Percentiles rank a stretch among this genome's conserved stretches.
phyloP scores from a whole-genome alignment of 2,797 vertebrate genomes.

The Fistularia tabacaria region DNA sequence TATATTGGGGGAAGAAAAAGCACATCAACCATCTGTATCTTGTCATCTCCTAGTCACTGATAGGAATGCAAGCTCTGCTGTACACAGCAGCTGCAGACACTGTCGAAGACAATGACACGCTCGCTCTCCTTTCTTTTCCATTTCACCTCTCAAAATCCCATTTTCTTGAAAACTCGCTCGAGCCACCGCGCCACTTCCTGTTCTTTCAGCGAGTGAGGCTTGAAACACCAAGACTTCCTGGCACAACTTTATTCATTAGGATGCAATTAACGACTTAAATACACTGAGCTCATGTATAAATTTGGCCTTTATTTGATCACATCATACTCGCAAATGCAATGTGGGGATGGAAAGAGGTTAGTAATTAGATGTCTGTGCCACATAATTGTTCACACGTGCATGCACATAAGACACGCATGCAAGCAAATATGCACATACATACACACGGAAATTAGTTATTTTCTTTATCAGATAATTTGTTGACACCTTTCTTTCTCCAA shows the following conservation, averaged over 20 bases:
- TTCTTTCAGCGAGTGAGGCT: conserved; percentile 47
- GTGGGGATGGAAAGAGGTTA: conserved; percentile 34
- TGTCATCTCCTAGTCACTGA: conserved; percentile 20
- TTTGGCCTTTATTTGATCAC: conserved; percentile 59
- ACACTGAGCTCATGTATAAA: conserved; percentile 53
- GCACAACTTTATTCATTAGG: conserved; percentile 56
- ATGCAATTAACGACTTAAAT: conserved; percentile 59
- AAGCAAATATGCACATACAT: conserved; percentile 2
- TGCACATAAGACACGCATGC: conserved; percentile 14
- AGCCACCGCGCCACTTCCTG: conserved; percentile 36
- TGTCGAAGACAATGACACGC: conserved; percentile 17
- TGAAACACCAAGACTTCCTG: conserved; percentile 50
- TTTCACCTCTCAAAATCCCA: conserved; percentile 6
- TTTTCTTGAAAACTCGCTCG: conserved; percentile 2
- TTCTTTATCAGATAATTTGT: too few relatives aligned
- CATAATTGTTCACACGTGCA: conserved; percentile 43
- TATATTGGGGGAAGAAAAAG: conserved; percentile 14
- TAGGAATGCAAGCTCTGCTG: conserved; percentile 25
- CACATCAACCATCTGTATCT: conserved; percentile 6
- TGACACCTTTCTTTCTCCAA: too few relatives aligned
- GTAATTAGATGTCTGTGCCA: conserved; percentile 56
- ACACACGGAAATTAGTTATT: too few relatives aligned
- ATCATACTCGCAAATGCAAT: conserved; percentile 35
- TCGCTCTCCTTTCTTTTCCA: conserved; percentile 19
- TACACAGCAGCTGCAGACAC: conserved; percentile 30